These are phyloP conservation scores for Tetraneura akinire DNA, from an alignment of 1,140 invertebrate genomes.

Conservation along the genomic window DNA sequence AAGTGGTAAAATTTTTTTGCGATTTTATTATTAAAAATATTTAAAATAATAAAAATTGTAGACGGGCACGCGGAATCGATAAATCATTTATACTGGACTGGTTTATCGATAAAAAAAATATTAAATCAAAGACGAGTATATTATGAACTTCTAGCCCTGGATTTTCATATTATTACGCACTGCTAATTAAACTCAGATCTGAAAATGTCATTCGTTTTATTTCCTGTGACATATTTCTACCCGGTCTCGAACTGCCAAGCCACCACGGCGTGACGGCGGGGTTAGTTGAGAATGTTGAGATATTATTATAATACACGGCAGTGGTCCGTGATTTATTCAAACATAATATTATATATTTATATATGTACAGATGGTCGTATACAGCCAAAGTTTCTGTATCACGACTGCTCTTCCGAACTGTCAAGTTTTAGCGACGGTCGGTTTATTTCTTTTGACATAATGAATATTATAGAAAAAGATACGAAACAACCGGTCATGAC, in stretches of 20 bases:
- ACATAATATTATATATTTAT: conserved; percentile 18
- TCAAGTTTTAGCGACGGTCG: conserved; percentile 33
- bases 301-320: conserved; percentile 3
- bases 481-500: conserved; percentile 31
- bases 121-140: too few species aligned
- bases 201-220: conserved; percentile 43
- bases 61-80: too few species aligned
- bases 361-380: too few species aligned
- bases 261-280: neutral
- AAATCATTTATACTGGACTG: too few species aligned
- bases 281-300: too few species aligned
- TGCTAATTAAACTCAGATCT: conserved; percentile 43
- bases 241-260: conserved; percentile 9
- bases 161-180: neutral
- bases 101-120: too few species aligned
- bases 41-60: too few species aligned
- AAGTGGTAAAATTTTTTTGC: too few species aligned
- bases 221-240: conserved; percentile 25
- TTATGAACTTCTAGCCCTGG: neutral
- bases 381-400: conserved; percentile 23
- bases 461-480: neutral
- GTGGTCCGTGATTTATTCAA: conserved; percentile 39
- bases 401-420: conserved; percentile 23
- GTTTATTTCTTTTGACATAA: conserved; percentile 35
- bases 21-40: too few species aligned